phyloP scores from a whole-genome alignment of 2,797 vertebrate species.

The Protosalanx chinensis region DNA sequence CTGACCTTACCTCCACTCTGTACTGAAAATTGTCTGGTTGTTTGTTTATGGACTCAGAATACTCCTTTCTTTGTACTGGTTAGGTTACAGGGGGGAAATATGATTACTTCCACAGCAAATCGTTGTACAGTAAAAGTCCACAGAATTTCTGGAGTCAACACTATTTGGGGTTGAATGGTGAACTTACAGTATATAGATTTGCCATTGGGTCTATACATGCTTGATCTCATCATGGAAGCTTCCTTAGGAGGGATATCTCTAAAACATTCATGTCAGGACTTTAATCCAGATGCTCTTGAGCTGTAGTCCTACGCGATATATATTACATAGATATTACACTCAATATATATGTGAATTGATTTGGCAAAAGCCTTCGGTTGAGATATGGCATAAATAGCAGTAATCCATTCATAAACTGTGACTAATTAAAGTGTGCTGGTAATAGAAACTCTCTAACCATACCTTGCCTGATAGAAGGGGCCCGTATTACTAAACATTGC shows the following conservation, averaged over 20 bases:
- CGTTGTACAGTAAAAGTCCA: background rate
- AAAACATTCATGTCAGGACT: constrained; percentile 20
- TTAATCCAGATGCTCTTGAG: background rate
- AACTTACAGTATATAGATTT: constrained; percentile 88
- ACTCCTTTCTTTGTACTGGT: constrained; percentile 88
- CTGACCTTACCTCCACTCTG: constrained; percentile 82
- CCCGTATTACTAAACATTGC: constrained; percentile 65
- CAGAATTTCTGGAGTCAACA: background rate
- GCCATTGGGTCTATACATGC: constrained; percentile 77
- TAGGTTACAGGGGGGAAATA: constrained; percentile 3
- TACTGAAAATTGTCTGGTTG: constrained; percentile 66
- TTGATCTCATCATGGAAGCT: constrained; percentile 29
- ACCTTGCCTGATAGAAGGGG: constrained; percentile 64
- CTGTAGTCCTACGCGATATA: too few relatives aligned
- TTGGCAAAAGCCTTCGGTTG: background rate
- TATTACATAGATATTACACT: too few relatives aligned
- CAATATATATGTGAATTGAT: too few relatives aligned
- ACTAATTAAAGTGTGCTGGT: background rate
- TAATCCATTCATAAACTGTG: too few relatives aligned
- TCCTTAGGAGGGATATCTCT: constrained; percentile 50
- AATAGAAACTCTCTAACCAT: constrained; percentile 16
- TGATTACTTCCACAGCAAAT: background rate
- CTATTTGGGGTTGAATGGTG: background rate
- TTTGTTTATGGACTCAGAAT: constrained; percentile 70
- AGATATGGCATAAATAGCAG: too few relatives aligned